These are phyloP conservation scores for Brachionus koreanus DNA, from an alignment of 1,140 invertebrate genomes.

Conservation along the genomic window DNA sequence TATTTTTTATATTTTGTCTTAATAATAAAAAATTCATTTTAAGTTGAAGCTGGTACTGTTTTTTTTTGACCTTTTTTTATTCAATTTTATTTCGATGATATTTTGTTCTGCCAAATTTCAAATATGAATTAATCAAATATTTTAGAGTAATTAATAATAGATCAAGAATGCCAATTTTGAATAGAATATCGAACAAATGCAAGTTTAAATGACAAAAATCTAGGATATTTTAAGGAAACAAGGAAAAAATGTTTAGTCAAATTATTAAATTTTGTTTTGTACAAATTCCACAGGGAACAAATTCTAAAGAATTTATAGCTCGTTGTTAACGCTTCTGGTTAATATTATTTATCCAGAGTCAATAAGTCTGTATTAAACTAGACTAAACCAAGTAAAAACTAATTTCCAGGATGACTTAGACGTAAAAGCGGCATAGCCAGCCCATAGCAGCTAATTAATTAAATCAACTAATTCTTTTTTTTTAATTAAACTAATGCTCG, in stretches of 20 bases:
- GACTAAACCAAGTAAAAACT: background rate
- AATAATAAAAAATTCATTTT: too few species aligned
- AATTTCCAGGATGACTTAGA: background rate
- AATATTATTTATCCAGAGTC: background rate
- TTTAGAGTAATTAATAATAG: slow-evolving; percentile 23
- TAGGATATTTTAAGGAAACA: background rate
- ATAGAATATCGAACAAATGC: slow-evolving; percentile 8
- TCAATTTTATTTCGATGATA: background rate
- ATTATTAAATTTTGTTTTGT: background rate
- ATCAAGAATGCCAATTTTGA: background rate
- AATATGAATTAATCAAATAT: slow-evolving; percentile 28
- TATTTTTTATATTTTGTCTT: too few species aligned
- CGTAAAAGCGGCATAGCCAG: background rate
- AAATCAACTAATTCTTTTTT: background rate
- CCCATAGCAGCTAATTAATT: slow-evolving; percentile 20
- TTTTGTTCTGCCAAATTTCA: background rate
- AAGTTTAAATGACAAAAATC: slow-evolving; percentile 7
- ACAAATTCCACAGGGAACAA: background rate
- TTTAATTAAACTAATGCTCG: slow-evolving; percentile 15
- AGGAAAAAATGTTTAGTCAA: background rate
- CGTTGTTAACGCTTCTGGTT: background rate
- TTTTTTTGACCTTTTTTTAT: too few species aligned
- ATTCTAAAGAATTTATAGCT: background rate
- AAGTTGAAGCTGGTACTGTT: too few species aligned
- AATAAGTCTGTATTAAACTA: background rate